Evolutionary conservation across 2,888 invertebrate species (phyloP).

Genomic region (Lepidocyrtoides sp.): DNA sequence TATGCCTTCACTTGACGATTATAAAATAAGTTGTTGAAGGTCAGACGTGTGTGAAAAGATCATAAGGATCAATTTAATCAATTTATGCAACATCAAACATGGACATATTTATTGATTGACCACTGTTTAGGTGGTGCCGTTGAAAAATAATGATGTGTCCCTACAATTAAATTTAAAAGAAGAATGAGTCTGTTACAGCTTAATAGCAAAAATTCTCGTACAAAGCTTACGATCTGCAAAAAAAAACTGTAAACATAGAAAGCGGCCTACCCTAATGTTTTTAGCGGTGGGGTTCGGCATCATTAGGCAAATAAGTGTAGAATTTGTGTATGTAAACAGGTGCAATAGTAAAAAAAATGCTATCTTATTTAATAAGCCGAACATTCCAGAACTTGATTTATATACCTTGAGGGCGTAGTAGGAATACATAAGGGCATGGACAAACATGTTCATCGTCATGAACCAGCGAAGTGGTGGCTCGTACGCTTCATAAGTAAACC

Average conservation of each 20-base stretch:
- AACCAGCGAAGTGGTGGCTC: conserved; percentile 83
- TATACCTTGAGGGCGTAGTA: conserved; percentile 84
- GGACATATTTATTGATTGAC: neutral
- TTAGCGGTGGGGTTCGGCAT: neutral
- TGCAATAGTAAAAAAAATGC: neutral
- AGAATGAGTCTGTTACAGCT: no score
- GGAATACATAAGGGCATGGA: conserved; percentile 84
- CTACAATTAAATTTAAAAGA: neutral
- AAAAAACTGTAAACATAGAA: neutral
- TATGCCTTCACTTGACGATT: neutral
- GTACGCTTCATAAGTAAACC: conserved; percentile 86
- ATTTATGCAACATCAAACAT: neutral
- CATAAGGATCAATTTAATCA: no score
- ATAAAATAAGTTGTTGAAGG: neutral
- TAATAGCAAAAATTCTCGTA: no score
- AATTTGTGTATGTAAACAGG: no score
- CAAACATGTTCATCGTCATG: conserved; percentile 84
- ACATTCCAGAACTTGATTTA: conserved; percentile 17
- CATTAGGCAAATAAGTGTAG: neutral
- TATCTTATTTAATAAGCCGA: neutral
- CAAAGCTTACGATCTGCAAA: neutral
- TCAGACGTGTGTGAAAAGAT: neutral
- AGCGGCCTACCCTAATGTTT: conserved; percentile 1
- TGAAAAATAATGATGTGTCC: neutral
- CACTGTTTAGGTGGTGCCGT: no score